These are phyloP conservation scores for Spea multiplicata DNA, from an alignment of 2,113 vertebrate genomes.

Conservation along the genomic window DNA sequence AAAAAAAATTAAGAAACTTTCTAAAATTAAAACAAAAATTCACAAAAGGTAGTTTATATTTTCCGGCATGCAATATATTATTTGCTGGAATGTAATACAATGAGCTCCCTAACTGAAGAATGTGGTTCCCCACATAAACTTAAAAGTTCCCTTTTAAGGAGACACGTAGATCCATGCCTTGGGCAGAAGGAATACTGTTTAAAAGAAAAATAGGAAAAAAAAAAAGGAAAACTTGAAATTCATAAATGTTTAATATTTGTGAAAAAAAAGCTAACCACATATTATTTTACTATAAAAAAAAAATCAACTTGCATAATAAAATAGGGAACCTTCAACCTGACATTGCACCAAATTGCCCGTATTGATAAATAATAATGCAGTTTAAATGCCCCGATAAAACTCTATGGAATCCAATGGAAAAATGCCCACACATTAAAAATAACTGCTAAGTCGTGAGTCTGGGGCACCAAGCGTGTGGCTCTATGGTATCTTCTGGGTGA, in stretches of 20 bases:
- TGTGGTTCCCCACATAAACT: constrained; percentile 7
- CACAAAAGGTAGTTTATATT: constrained; percentile 21
- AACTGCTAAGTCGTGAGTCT: neutral
- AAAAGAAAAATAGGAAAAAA: constrained; percentile 1
- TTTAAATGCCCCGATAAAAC: constrained; percentile 40
- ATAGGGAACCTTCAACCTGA: constrained; percentile 1
- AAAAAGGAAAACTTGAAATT: constrained; percentile 8
- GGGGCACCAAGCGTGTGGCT: neutral
- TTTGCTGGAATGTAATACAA: constrained; percentile 26
- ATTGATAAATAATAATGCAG: constrained; percentile 38
- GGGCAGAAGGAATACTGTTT: constrained; percentile 34
- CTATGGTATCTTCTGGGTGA: neutral
- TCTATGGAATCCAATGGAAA: constrained; percentile 31
- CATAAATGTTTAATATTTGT: neutral
- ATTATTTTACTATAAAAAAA: constrained; percentile 22
- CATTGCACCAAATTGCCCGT: constrained; percentile 32
- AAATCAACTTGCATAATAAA: constrained; percentile 21
- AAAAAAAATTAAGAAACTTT: constrained; percentile 9
- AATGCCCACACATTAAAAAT: constrained; percentile 29
- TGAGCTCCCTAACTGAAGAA: neutral
- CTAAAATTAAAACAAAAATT: constrained; percentile 19
- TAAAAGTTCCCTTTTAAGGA: constrained; percentile 26
- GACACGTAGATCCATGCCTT: constrained; percentile 7
- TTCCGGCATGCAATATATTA: constrained; percentile 35
- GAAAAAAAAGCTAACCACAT: constrained; percentile 19